Evolutionary conservation across 1,140 invertebrate genomes (phyloP), one percentile per base, ranked within the genome.

Genomic region (Drosophila neocordata): DNA sequence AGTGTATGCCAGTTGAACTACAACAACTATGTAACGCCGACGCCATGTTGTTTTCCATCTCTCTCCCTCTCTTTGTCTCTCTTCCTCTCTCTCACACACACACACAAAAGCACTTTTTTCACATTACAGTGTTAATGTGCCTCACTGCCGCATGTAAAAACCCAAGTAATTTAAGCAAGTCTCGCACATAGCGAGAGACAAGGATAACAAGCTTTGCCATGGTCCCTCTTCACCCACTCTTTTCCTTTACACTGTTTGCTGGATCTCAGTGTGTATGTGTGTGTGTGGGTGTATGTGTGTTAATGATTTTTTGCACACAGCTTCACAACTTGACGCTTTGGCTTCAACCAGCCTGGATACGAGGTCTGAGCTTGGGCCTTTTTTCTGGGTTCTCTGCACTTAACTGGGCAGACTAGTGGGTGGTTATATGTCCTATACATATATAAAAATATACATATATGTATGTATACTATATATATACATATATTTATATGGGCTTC

Each of bases 71-170:
- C 37, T 22, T 41, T 15, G 35, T 11, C 44, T 22, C 41, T 38
- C 55, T 58, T 6, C 37, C 31, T 31, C 24, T 63, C 34, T 22
- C 48, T 15, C 51, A 11, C 44, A 22, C 41, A 11, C 65, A 78
- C 71, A 77, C 22, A 66, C 48, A 59, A 37, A 37, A 75, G 68
- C 74, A 73, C 66, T 83, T 85, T 90, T 90, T 90, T 89, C 89
- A 89, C 89, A 90, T 90, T 90, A 90, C 89, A 87, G 89, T 90
- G 89, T 90, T 90, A 90, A 90, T 90, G 89, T 89, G 89, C 76
- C 81, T 90, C 84, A 90, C 85, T 90, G 84, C 84, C 84, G 84
- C 89, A 90, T 80, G 80, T 89, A 89, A 90, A 90, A 84, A 78
- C 69, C 80, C 82, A 88, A 81, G 83, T 90, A 88, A 90, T 90